Base-by-base conservation (phyloP, 2,797 vertebrate species). In the Tapera naevia region DNA sequence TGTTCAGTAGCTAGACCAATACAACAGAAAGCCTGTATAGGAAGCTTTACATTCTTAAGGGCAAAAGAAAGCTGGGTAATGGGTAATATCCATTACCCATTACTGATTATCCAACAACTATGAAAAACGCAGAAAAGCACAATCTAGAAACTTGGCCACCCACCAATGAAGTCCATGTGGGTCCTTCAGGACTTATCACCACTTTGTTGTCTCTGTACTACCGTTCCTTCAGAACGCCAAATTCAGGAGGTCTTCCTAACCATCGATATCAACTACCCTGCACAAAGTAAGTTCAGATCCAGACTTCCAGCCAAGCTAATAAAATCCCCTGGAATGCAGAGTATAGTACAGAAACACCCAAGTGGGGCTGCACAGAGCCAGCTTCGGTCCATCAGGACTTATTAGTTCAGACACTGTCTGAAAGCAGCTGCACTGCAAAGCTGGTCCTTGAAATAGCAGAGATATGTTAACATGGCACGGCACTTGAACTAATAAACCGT, bases 391-490 rank as follows among this genome's bases (percentile, higher is more conserved):
- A 94, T 61, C 73, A 95, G 94, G 94, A 81, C 96, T 94, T 94
- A 88, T 43, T 94, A 92, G 82, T 65, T 94, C 86, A 86, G 88
- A 94, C 65, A 88, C 70, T 51, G 89, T 65, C 91, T 92, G 89
- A 94, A 91, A 95, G 94, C 93, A 96, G 94, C 93, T 94, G 95
- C 58, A 32, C 85, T 62, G 85, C 88, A 91, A 88, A 94, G 62
- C 91, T 89, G 80, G 93, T 81, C 74, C 88, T 96, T 89, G 82
- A 94, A 94, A 96, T 18, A 89, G 91, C 65, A 86, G 70, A 93
- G 89, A 94, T 94, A 72, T 89, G 86, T 95, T 89, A 95, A 95
- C 91, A 95, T 94, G 94, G 96, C 94, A 95, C 69, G 86, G 69
- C 58, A 86, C 82, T 86, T 56, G 69, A 95, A 91, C 70, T 94